phyloP scores from a whole-genome alignment of 2,113 vertebrate genomes.

The Oncorhynchus masou region DNA sequence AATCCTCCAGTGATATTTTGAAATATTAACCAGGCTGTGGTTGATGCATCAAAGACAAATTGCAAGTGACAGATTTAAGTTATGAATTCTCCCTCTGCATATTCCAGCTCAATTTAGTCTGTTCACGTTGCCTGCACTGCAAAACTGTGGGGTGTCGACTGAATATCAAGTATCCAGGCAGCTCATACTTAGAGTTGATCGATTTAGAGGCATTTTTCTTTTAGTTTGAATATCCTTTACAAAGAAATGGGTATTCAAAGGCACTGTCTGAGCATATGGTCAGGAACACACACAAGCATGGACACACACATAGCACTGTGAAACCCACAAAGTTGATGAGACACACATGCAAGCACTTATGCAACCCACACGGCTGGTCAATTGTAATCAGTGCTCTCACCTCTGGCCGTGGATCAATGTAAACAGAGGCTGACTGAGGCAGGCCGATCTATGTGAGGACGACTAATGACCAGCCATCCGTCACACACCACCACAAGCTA shows the following conservation, averaged over 20 bases:
- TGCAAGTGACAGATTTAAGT: conserved; percentile 52
- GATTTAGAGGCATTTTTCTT: background rate
- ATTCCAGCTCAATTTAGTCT: conserved; percentile 50
- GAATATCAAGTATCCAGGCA: conserved; percentile 50
- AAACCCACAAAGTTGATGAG: background rate
- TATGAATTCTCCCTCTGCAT: conserved; percentile 52
- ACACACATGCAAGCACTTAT: conserved; percentile 3
- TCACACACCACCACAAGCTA: conserved; percentile 16
- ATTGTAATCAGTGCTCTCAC: conserved; percentile 18
- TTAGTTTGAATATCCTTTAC: background rate
- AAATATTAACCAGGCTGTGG: conserved; percentile 42
- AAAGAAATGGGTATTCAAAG: background rate
- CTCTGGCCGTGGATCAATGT: conserved; percentile 23
- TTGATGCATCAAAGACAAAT: conserved; percentile 62
- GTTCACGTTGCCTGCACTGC: conserved; percentile 51
- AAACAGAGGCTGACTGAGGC: conserved; percentile 13
- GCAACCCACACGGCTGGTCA: background rate
- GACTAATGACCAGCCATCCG: conserved; percentile 32
- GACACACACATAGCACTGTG: background rate
- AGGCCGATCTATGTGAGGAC: conserved; percentile 25
- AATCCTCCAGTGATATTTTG: conserved; percentile 30
- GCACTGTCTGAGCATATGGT: background rate
- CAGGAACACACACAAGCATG: background rate
- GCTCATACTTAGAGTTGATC: background rate
- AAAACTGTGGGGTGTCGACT: conserved; percentile 46